Evolutionary conservation across 2,797 vertebrate species (phyloP).

Genomic region (Trichosurus vulpecula): DNA sequence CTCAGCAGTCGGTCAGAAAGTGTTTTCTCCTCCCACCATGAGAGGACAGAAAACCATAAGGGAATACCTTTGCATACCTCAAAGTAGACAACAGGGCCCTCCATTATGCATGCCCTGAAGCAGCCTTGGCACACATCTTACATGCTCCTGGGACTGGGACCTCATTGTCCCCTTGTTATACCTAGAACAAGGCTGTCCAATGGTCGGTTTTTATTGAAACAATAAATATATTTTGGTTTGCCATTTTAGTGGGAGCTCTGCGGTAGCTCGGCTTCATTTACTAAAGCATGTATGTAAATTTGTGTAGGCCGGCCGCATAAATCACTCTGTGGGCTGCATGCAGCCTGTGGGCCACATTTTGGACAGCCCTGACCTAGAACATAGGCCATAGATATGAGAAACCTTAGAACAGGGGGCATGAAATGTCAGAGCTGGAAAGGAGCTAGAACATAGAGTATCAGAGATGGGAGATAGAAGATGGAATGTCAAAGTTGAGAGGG

Average conservation of each 20-base stretch:
- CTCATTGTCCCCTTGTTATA: neutral
- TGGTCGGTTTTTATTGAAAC: too few species aligned
- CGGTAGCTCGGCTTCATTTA: too few species aligned
- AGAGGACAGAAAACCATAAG: neutral
- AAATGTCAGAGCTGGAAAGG: neutral
- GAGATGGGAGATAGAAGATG: neutral
- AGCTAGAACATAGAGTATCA: neutral
- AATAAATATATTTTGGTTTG: too few species aligned
- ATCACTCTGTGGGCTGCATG: too few species aligned
- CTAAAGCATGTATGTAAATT: too few species aligned
- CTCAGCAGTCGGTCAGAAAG: neutral
- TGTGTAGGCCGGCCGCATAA: too few species aligned
- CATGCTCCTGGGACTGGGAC: too few species aligned
- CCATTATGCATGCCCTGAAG: neutral
- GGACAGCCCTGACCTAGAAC: too few species aligned
- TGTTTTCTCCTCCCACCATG: neutral
- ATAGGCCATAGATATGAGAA: neutral
- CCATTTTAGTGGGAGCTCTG: too few species aligned
- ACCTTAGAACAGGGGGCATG: neutral
- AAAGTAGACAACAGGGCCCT: neutral
- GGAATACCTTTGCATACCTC: neutral
- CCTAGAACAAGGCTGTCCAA: too few species aligned
- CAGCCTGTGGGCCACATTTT: too few species aligned
- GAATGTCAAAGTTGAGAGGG: neutral
- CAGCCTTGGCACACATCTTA: neutral